Conservation (phyloP, 2,888 invertebrate genomes). For the Chrysodeixis includens region DNA sequence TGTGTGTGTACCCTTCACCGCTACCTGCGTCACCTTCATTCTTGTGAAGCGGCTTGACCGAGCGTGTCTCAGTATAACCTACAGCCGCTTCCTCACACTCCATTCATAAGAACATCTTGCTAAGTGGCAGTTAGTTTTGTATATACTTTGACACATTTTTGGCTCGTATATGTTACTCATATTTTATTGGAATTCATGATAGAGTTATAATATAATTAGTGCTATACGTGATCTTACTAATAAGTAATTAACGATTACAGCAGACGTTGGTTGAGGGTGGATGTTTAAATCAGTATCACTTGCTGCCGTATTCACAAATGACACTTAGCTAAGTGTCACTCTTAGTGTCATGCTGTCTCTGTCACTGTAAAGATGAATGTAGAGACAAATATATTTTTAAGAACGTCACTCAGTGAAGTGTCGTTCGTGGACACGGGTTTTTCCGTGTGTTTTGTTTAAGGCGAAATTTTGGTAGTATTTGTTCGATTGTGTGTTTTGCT, state of each 20-base stretch:
- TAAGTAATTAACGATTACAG: slow-evolving; percentile 65
- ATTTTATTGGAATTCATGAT: slow-evolving; percentile 54
- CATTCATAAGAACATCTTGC: slow-evolving; percentile 23
- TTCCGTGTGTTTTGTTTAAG: slow-evolving; percentile 1
- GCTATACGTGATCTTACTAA: slow-evolving; percentile 40
- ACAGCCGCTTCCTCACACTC: slow-evolving; percentile 18
- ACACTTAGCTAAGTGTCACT: no score
- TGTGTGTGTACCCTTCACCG: slow-evolving; percentile 47
- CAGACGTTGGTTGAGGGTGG: slow-evolving; percentile 64
- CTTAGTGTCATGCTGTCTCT: no score
- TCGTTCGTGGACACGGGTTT: no score
- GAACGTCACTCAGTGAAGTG: no score
- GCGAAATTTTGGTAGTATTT: background rate
- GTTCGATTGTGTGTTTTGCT: slow-evolving; percentile 15
- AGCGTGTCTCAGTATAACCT: slow-evolving; percentile 9
- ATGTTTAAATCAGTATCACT: slow-evolving; percentile 29
- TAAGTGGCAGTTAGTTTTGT: slow-evolving; percentile 50
- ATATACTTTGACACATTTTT: slow-evolving; percentile 48
- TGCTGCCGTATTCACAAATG: slow-evolving; percentile 7
- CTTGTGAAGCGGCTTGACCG: slow-evolving; percentile 14
- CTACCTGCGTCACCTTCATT: slow-evolving; percentile 18
- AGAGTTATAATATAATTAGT: slow-evolving; percentile 54
- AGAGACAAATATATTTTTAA: no score
- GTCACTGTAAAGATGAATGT: no score
- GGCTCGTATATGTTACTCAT: slow-evolving; percentile 41